phyloP scores from a whole-genome alignment of 1,140 invertebrate species.

The Eupristina koningsbergeri region DNA sequence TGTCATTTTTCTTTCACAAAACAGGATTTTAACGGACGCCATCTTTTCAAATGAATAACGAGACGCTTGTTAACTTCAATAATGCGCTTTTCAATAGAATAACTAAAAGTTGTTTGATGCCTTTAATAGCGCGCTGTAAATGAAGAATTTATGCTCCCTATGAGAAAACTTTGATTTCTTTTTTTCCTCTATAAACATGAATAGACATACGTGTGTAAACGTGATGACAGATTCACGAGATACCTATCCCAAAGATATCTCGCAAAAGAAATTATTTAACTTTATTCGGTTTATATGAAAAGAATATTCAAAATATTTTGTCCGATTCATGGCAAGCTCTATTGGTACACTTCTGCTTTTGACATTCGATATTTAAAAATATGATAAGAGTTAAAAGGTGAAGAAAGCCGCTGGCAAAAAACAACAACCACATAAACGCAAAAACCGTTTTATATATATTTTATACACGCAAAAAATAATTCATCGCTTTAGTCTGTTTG shows the following conservation, averaged over 20 bases:
- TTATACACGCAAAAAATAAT: too few relatives aligned
- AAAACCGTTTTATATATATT: too few relatives aligned
- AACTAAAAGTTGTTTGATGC: background rate
- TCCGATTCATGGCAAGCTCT: background rate
- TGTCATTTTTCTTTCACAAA: slow-evolving; percentile 10
- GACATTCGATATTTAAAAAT: background rate
- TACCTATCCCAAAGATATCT: background rate
- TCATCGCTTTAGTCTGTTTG: too few relatives aligned
- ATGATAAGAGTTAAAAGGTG: background rate
- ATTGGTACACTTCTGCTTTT: background rate
- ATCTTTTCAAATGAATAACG: slow-evolving; percentile 1
- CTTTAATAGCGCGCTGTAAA: background rate
- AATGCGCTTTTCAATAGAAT: background rate
- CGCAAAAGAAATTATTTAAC: background rate
- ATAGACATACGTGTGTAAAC: background rate
- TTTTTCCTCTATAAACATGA: background rate
- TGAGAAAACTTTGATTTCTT: background rate
- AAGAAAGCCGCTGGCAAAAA: too few relatives aligned
- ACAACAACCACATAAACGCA: too few relatives aligned
- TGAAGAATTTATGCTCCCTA: background rate
- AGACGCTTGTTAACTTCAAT: slow-evolving; percentile 13
- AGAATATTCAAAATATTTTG: background rate
- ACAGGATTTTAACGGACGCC: slow-evolving; percentile 23
- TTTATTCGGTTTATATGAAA: background rate
- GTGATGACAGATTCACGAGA: background rate